Evolutionary conservation across 2,113 vertebrate genomes (phyloP).

Genomic region (Chionodraco myersi): DNA sequence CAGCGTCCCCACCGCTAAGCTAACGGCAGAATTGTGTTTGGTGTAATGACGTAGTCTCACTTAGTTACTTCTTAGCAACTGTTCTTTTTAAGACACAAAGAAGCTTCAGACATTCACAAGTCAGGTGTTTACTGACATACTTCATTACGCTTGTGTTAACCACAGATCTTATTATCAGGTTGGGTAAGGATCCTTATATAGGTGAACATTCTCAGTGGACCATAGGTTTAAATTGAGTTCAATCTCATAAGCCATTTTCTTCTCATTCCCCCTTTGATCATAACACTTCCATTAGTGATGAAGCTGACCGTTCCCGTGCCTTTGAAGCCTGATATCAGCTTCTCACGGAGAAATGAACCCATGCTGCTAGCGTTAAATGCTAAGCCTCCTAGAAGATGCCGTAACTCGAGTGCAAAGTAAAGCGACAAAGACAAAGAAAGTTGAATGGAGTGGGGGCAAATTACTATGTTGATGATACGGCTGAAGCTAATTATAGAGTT

Average conservation of each 20-base stretch:
- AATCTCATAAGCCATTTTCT: constrained; percentile 29
- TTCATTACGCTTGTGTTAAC: no score
- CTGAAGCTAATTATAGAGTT: constrained; percentile 17
- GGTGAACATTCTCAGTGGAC: constrained; percentile 20
- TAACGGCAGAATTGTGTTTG: no score
- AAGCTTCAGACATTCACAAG: no score
- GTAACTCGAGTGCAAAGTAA: constrained; percentile 3
- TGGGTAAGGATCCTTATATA: background rate
- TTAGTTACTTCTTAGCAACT: no score
- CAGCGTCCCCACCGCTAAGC: no score
- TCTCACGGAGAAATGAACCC: constrained; percentile 33
- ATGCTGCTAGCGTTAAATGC: constrained; percentile 14
- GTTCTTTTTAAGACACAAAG: no score
- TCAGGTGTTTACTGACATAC: no score
- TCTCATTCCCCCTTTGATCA: constrained; percentile 39
- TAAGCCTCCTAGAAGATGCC: constrained; percentile 32
- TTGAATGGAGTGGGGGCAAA: background rate
- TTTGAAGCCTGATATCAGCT: constrained; percentile 29
- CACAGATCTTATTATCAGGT: background rate
- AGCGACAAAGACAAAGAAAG: constrained; percentile 6
- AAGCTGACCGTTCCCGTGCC: constrained; percentile 20
- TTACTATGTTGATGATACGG: constrained; percentile 21
- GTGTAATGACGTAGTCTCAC: no score
- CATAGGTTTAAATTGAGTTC: constrained; percentile 44
- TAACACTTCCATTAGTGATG: constrained; percentile 53